Evolutionary conservation across 2,888 invertebrate genomes (phyloP).

Genomic region (Thymelicus lineola): DNA sequence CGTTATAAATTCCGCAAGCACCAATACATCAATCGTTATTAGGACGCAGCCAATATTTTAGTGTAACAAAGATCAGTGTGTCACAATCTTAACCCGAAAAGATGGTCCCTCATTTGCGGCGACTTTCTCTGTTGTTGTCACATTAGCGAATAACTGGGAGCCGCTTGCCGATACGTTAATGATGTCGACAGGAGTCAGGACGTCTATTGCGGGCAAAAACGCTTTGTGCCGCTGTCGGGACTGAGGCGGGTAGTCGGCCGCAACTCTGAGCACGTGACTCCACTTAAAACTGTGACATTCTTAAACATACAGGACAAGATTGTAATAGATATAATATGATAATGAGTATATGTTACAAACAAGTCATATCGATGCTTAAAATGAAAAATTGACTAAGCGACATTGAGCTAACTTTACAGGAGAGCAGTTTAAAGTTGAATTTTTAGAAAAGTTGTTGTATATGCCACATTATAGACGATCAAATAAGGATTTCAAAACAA

Average conservation of each 20-base stretch:
- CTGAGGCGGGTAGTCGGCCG: slow-evolving; percentile 9
- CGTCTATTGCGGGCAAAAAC: slow-evolving; percentile 76
- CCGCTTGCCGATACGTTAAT: slow-evolving; percentile 80
- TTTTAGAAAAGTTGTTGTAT: no score
- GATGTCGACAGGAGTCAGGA: slow-evolving; percentile 78
- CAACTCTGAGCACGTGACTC: slow-evolving; percentile 40
- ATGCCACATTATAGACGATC: no score
- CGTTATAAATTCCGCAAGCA: no score
- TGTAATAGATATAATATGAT: no score
- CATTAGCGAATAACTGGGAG: slow-evolving; percentile 83
- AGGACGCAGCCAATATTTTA: not conserved
- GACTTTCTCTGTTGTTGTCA: slow-evolving; percentile 82
- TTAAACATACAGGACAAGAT: no score
- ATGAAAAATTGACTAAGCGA: no score
- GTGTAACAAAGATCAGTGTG: slow-evolving; percentile 47
- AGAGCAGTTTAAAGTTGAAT: no score
- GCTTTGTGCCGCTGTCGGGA: slow-evolving; percentile 57
- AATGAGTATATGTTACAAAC: no score
- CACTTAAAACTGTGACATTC: not conserved
- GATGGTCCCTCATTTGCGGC: slow-evolving; percentile 81
- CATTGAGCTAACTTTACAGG: no score
- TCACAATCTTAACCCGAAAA: slow-evolving; percentile 66
- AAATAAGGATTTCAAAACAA: no score
- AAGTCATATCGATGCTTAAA: no score
- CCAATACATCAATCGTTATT: no score